Evolutionary conservation across 2,113 vertebrate genomes (phyloP), one percentile per base, ranked within the genome.

Genomic region (Alectura lathami): DNA sequence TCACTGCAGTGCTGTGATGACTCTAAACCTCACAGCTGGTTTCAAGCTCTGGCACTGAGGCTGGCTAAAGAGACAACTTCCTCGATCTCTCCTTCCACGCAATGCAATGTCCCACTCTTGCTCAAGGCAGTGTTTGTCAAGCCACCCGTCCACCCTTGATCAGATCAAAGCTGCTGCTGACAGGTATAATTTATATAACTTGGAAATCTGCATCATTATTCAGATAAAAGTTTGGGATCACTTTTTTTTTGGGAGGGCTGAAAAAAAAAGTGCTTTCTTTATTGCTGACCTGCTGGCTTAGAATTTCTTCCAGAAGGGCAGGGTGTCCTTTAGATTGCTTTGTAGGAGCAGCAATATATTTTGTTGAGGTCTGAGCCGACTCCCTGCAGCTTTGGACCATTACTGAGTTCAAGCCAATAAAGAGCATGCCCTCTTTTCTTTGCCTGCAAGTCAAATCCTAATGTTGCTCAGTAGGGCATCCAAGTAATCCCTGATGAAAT

Each of bases 391-490:
- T 95, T 82, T 87, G 60, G n/a, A 79, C 83, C 73, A 50, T 91
- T 92, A 94, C 77, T 82, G 86, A 94, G 91, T 91, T 91, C 88
- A 13, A 94, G 62, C 69, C 36, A 78, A 76, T 92, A 84, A 96
- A 84, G 62, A 38, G 32, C 21, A 1, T 84, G 74, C 57, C 81
- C 77, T 88, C 74, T 89, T 93, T 93, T 68, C 74, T 91, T 66
- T 68, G 83, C 88, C 95, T 92, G 80, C 86, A 84, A 91, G 86
- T 92, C 57, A 86, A 60, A 94, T 56, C 64, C 57, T 94, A 40
- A 91, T 53, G 57, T 68, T 78, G 30, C 83, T 96, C 92, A 68
- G 77, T 42, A 88, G 69, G 77, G 78, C 60, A 68, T 56, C 51
- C 56, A 60, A 73, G 27, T 93, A 95, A 94, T 69, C 32, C 74